These are phyloP conservation scores for Zapus hudsonius DNA, from an alignment of 2,113 vertebrate species.

Conservation along the genomic window DNA sequence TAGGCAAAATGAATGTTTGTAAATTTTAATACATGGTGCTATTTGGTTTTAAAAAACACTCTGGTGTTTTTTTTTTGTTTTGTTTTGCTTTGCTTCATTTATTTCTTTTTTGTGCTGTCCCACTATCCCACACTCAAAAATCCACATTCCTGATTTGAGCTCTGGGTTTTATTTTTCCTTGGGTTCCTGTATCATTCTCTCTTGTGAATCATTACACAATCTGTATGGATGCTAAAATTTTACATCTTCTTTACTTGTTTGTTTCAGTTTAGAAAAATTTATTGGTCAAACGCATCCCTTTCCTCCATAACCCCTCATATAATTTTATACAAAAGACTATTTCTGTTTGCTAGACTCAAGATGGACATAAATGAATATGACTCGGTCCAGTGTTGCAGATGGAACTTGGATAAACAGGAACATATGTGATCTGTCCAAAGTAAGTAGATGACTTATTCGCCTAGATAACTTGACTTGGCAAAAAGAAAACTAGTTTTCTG, in stretches of 20 bases:
- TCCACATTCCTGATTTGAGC: not conserved
- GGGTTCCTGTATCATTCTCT: not conserved
- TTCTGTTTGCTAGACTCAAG: not conserved
- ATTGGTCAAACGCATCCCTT: conserved; percentile 18
- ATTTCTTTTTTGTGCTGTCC: not conserved
- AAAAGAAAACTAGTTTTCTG: conserved; percentile 61
- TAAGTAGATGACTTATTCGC: conserved; percentile 61
- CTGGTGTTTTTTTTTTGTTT: not conserved
- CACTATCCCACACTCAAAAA: not conserved
- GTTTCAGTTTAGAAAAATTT: conserved; percentile 37
- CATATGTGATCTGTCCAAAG: conserved; percentile 51
- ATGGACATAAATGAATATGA: conserved; percentile 51
- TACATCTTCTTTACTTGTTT: not conserved
- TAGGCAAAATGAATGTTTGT: no score
- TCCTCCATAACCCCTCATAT: conserved; percentile 31
- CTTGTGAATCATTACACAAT: not conserved
- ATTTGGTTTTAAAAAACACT: no score
- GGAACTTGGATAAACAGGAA: conserved; percentile 46
- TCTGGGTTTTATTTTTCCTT: not conserved
- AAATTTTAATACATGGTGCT: no score
- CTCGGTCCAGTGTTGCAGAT: not conserved
- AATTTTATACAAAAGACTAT: conserved; percentile 46
- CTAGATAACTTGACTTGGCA: conserved; percentile 67
- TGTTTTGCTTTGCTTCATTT: no score
- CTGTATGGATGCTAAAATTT: not conserved